A percentile compares a stretch with the other conserved stretches of the same genome.
Evolutionary conservation across 1,140 invertebrate species (phyloP).

Genomic region (Helicorthomorpha holstii): DNA sequence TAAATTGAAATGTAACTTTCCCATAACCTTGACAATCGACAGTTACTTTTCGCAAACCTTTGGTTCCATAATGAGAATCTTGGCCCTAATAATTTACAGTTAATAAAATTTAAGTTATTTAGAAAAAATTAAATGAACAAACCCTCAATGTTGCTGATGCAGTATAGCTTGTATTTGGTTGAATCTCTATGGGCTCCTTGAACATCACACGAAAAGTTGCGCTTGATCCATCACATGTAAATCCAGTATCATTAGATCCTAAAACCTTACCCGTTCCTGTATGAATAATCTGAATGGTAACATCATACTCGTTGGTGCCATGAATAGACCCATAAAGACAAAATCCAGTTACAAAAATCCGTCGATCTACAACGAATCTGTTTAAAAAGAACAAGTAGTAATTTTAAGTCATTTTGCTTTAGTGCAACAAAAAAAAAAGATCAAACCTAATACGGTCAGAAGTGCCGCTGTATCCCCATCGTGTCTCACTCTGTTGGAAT

Average conservation of each 20-base stretch:
- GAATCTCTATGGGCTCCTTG: constrained; percentile 69
- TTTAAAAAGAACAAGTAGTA: constrained; percentile 7
- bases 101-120: not conserved
- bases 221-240: constrained; percentile 62
- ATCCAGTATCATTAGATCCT: constrained; percentile 56
- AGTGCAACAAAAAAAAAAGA: constrained; percentile 2
- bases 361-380: constrained; percentile 63
- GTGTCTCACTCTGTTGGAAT: constrained; percentile 59
- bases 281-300: constrained; percentile 60
- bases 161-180: constrained; percentile 61
- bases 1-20: constrained; percentile 68
- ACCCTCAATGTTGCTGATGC: constrained; percentile 67
- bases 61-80: constrained; percentile 73
- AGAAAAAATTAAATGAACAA: constrained; percentile 11
- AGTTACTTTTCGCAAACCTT: constrained; percentile 55
- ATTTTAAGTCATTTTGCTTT: constrained; percentile 7
- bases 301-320: constrained; percentile 62
- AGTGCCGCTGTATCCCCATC: constrained; percentile 77
- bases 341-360: constrained; percentile 73
- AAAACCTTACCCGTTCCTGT: constrained; percentile 55
- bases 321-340: constrained; percentile 75
- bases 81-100: constrained; percentile 45
- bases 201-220: constrained; percentile 75
- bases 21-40: constrained; percentile 50
- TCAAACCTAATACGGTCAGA: constrained; percentile 58